phyloP scores from a whole-genome alignment of 2,797 vertebrate species.

The Chelmon rostratus region DNA sequence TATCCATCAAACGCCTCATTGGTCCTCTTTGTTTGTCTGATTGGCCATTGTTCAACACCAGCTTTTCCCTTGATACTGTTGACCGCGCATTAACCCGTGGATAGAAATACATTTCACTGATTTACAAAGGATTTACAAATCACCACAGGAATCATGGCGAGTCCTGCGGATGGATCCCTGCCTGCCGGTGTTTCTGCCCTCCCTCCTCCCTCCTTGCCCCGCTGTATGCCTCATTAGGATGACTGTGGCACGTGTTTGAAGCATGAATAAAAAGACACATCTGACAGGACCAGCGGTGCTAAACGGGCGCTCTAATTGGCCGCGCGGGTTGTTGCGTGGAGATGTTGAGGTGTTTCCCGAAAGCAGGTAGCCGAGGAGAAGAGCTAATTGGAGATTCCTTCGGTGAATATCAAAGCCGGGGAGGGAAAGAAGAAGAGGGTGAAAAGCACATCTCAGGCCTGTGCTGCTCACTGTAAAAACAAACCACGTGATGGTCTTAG shows the following conservation, averaged over 20 bases:
- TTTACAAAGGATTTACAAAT: conserved; percentile 28
- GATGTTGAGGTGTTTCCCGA: conserved; percentile 34
- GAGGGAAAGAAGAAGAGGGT: not conserved
- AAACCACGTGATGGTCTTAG: conserved; percentile 1
- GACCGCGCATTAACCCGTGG: conserved; percentile 16
- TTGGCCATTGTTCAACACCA: conserved; percentile 42
- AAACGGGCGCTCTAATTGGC: conserved; percentile 59
- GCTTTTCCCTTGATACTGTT: not conserved
- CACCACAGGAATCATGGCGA: conserved; percentile 6
- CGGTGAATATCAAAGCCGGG: conserved; percentile 48
- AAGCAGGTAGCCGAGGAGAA: conserved; percentile 34
- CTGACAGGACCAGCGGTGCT: conserved; percentile 15
- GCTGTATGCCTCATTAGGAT: conserved; percentile 34
- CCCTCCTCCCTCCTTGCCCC: not conserved
- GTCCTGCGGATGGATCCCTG: not conserved
- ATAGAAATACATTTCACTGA: conserved; percentile 22
- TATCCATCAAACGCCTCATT: conserved; percentile 14
- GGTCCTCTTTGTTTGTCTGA: conserved; percentile 41
- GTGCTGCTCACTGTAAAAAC: conserved; percentile 23
- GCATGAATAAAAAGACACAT: conserved; percentile 30
- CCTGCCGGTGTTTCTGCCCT: conserved; percentile 15
- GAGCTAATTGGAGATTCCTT: conserved; percentile 64
- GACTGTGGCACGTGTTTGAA: conserved; percentile 20
- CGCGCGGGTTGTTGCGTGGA: not conserved
- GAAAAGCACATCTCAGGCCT: conserved; percentile 22